Evolutionary conservation across 2,888 invertebrate species (phyloP), one percentile per base, ranked within the genome.

Genomic region (Carcina quercana): DNA sequence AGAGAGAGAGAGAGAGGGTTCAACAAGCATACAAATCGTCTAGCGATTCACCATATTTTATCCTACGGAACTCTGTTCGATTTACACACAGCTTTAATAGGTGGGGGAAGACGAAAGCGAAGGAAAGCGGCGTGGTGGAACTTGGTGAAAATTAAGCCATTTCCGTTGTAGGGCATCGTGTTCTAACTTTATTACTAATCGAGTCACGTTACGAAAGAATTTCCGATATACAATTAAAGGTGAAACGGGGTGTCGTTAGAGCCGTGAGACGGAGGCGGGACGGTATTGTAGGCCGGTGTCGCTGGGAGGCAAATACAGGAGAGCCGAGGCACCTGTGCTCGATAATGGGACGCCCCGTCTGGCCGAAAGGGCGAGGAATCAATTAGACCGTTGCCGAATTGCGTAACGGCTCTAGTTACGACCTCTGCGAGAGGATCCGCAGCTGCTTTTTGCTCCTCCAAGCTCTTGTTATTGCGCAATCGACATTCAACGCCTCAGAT

Each of bases 381-480:
- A 83, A 83, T 83, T 82, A 83, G 82, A 74, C 65, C 69, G 66
- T 68, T 66, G 65, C 75, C 72, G 73, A 80, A 78, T 74, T 79
- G 73, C 70, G 76, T 76, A 82, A 80, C 72, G 66, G 68, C 63
- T 74, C 70, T 71, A 70, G 76, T 80, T 79, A 80, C 80, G 78
- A 76, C 70, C 78, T 60, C 64, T 66, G 66, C 70, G 68, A 72
- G 65, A 57, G 61, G 69, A 59, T 67, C 68, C 70, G 50, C 82
- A 80, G 76, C 74, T 82, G 82, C 64, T 78, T 82, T 79, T 78
- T 78, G 76, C 75, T 72, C 78, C 66, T 76, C 70, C 60, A 68
- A 72, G 72, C 74, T 78, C 74, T 66, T 70, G 69, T 79, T 78
- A 79, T 79, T 75, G 71, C 69, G 69, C 66, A 67, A 75, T 78